Evolutionary conservation across 2,113 vertebrate species (phyloP).

Genomic region (Prolemur simus): DNA sequence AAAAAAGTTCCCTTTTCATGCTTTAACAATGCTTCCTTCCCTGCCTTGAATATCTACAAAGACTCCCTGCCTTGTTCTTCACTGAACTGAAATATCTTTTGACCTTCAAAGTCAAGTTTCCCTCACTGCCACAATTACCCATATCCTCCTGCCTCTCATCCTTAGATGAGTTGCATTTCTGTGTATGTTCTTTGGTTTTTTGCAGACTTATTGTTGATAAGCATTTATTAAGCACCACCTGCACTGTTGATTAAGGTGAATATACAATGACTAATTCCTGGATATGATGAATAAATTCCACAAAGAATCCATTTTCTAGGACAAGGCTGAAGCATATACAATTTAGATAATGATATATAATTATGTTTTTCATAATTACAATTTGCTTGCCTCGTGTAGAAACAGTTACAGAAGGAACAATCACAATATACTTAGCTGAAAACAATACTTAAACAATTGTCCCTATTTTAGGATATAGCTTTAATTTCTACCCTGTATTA

Average conservation of each 20-base stretch:
- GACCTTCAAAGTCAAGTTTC: constrained; percentile 28
- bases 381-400: constrained; percentile 48
- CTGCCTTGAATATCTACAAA: constrained; percentile 34
- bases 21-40: constrained; percentile 1
- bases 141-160: background rate
- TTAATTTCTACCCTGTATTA: constrained; percentile 20
- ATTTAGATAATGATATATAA: constrained; percentile 64
- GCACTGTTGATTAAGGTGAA: background rate
- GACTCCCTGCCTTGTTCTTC: constrained; percentile 21
- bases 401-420: constrained; percentile 46
- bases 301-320: constrained; percentile 9
- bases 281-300: background rate
- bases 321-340: background rate
- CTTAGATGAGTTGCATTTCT: background rate
- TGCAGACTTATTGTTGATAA: background rate
- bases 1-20: constrained; percentile 32
- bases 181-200: background rate
- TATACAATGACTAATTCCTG: background rate
- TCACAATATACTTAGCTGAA: constrained; percentile 44
- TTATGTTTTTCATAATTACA: constrained; percentile 64
- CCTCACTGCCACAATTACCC: background rate
- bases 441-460: constrained; percentile 62
- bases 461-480: constrained; percentile 52
- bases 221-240: background rate
- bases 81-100: background rate